A percentile compares a stretch with the other conserved stretches of the same genome.
These are phyloP conservation scores for Monochamus saltuarius DNA, from an alignment of 1,140 invertebrate genomes.

Conservation along the genomic window DNA sequence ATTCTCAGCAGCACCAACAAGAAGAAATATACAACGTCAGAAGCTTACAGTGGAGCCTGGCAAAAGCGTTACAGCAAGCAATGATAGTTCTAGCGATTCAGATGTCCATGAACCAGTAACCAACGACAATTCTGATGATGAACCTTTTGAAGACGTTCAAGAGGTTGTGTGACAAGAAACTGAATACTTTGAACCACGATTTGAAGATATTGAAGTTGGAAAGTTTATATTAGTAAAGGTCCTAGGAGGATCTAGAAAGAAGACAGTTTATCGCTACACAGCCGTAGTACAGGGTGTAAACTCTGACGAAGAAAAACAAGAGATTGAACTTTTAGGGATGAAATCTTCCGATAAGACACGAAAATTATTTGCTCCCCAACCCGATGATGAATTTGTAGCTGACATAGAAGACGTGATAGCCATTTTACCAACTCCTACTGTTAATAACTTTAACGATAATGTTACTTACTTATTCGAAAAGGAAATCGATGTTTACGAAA, in stretches of 20 bases:
- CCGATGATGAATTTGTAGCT: conserved; percentile 13
- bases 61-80: conserved; percentile 18
- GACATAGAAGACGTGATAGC: conserved; percentile 4
- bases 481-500: too few species aligned
- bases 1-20: conserved; percentile 16
- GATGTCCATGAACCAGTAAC: conserved; percentile 13
- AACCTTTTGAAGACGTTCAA: conserved; percentile 11
- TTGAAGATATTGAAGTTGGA: conserved; percentile 11
- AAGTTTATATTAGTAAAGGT: conserved; percentile 25
- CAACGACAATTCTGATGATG: conserved; percentile 15
- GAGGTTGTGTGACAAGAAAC: conserved; percentile 16
- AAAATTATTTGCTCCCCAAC: conserved; percentile 17
- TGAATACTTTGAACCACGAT: conserved; percentile 23
- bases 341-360: conserved; percentile 15
- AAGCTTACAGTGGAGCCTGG: conserved; percentile 23
- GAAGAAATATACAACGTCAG: conserved; percentile 3
- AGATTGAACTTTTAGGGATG: conserved; percentile 18
- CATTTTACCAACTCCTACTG: conserved; percentile 12
- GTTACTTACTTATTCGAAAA: too few species aligned
- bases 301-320: conserved; percentile 18
- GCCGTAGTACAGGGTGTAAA: conserved; percentile 3
- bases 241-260: conserved; percentile 16
- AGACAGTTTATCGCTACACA: conserved; percentile 21
- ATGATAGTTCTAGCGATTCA: conserved; percentile 17
- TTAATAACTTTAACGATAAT: not conserved